Evolutionary conservation across 2,113 vertebrate species (phyloP).

Genomic region (Pangasianodon gigas): DNA sequence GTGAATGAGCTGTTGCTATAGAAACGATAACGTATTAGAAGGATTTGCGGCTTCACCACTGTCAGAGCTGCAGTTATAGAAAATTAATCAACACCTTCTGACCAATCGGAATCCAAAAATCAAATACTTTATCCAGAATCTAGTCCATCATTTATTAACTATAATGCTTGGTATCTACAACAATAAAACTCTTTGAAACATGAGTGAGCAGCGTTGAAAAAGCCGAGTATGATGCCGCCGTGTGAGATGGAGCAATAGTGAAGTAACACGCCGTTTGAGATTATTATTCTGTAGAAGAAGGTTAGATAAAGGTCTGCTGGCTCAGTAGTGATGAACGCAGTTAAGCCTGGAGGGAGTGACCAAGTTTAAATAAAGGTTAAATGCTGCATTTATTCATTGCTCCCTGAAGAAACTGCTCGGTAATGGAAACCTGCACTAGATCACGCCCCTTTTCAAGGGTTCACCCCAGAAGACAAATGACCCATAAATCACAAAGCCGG

Average conservation of each 20-base stretch:
- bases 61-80: too few relatives aligned
- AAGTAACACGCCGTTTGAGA: neutral
- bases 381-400: constrained; percentile 36
- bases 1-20: too few relatives aligned
- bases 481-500: constrained; percentile 46
- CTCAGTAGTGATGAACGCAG: neutral
- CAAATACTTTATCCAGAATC: neutral
- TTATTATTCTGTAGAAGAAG: constrained; percentile 5
- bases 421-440: constrained; percentile 16
- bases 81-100: neutral
- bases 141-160: neutral
- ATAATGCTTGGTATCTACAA: neutral
- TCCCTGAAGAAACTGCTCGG: constrained; percentile 9
- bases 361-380: constrained; percentile 40
- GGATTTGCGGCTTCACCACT: too few relatives aligned
- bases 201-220: neutral
- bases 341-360: neutral
- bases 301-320: constrained; percentile 12
- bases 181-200: neutral
- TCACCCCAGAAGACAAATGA: constrained; percentile 15
- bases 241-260: neutral
- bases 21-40: too few relatives aligned
- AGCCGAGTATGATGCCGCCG: neutral
- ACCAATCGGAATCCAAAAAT: neutral
- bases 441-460: constrained; percentile 21